Evolutionary conservation across 2,797 vertebrate genomes (phyloP).

Genomic region (Miichthys miiuy): DNA sequence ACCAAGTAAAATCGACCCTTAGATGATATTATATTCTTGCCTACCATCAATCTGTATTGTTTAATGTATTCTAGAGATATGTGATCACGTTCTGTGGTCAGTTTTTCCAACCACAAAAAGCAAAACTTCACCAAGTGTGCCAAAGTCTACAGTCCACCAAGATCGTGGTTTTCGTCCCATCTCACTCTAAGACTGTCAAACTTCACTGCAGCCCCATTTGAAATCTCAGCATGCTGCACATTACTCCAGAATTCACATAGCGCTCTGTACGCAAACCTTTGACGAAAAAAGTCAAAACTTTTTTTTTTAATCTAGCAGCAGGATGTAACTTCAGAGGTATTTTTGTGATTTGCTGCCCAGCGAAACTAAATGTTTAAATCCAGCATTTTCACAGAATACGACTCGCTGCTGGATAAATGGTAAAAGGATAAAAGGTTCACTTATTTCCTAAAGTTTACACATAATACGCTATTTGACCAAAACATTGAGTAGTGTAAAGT

Average conservation of each 20-base stretch:
- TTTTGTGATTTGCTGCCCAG: neutral
- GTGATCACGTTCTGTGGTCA: neutral
- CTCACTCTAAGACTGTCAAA: neutral
- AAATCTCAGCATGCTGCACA: neutral
- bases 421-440: neutral
- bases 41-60: neutral
- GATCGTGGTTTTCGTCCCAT: neutral
- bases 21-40: neutral
- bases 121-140: too few relatives aligned
- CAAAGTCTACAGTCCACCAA: neutral
- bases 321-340: neutral
- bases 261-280: neutral
- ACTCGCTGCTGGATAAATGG: neutral
- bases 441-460: neutral
- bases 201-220: neutral
- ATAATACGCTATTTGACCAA: neutral
- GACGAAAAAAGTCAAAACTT: neutral
- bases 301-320: neutral
- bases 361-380: neutral
- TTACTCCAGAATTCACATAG: neutral
- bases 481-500: too few relatives aligned
- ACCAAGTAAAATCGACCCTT: neutral
- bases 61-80: neutral
- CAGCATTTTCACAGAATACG: neutral
- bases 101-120: neutral